Evolutionary conservation across 2,113 vertebrate genomes (phyloP), one percentile per base, ranked within the genome.

Genomic region (Tamias sibiricus): DNA sequence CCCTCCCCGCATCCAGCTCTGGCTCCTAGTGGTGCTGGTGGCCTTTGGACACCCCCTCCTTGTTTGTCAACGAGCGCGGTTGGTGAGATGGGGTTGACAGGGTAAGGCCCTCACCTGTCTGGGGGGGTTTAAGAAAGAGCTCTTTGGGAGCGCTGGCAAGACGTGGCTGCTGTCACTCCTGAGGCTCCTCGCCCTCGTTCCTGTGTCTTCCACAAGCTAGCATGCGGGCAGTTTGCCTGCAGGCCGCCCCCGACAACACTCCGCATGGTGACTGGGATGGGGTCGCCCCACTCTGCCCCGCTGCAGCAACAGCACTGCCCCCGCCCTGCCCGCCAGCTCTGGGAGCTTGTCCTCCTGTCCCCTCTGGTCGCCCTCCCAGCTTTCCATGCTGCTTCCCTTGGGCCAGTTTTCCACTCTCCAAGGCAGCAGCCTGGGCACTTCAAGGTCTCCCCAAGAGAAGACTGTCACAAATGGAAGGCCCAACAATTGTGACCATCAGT

Each of bases 221-320:
- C n/a, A n/a, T n/a, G n/a, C n/a, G n/a, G 62, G 71, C 16, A 24
- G 1, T 64, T 86, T 83, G 71, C 71, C 64, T 86, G 12, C 5
- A 66, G 71, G 57, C 35, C 24, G 12, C 77, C 71, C 2, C 1
- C 0, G 93, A 52, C 49, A 16, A 12, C 11, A 52, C 40, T 30
- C 28, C 20, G 30, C 12, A 3, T 49, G 11, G 12, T 8, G 5
- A 69, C 44, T 30, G 22, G 49, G 28, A 49, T 62, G 13, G 26
- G 62, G 40, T 6, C 0, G 0, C 24, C 47, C 42, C 22, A 14
- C 8, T 4, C 42, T 19, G 32, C 28, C 30, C 79, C 9, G 40
- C 16, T 4, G 35, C 26, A 1, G 11, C 37, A 3, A 8, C 6
- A 37, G 19, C 82, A 1, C 72, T 26, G 66, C n/a, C 10, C 4